Conservation (phyloP, 2,113 vertebrate genomes). For the Globicephala melas region DNA sequence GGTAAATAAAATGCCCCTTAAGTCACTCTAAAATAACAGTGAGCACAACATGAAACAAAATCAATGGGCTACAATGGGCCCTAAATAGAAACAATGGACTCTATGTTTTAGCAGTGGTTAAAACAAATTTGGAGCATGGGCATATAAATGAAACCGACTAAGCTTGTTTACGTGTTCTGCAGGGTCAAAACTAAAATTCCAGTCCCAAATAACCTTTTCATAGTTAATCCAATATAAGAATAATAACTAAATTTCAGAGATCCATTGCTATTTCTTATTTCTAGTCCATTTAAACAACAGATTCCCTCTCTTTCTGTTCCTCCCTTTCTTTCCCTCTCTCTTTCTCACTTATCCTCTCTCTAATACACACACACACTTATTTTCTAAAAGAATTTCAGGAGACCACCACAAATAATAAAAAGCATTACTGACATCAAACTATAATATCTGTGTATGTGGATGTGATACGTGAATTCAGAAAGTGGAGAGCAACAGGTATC, state of each 20-base stretch:
- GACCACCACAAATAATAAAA: neutral
- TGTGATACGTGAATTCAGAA: neutral
- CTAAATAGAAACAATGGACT: neutral
- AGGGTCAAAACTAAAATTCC: neutral
- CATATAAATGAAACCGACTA: neutral
- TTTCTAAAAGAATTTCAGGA: neutral
- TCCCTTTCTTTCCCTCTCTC: too few relatives aligned
- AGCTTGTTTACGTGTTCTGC: neutral
- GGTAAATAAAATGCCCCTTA: conserved; percentile 32
- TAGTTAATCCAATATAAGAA: neutral
- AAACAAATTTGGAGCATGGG: neutral
- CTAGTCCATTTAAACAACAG: neutral
- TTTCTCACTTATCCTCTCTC: neutral
- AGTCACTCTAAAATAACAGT: conserved; percentile 18
- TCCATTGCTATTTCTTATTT: neutral
- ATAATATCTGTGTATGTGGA: neutral
- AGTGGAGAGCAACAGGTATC: neutral
- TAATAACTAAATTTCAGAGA: neutral
- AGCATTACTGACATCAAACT: neutral
- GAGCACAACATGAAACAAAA: conserved; percentile 33
- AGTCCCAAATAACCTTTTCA: neutral
- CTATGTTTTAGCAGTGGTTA: neutral
- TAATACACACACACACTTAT: neutral
- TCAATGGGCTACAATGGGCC: neutral
- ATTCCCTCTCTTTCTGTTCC: neutral